A percentile compares a stretch with the other conserved stretches of the same genome.
phyloP scores from a whole-genome alignment of 2,797 vertebrate genomes.

The Adrianichthys oophorus region DNA sequence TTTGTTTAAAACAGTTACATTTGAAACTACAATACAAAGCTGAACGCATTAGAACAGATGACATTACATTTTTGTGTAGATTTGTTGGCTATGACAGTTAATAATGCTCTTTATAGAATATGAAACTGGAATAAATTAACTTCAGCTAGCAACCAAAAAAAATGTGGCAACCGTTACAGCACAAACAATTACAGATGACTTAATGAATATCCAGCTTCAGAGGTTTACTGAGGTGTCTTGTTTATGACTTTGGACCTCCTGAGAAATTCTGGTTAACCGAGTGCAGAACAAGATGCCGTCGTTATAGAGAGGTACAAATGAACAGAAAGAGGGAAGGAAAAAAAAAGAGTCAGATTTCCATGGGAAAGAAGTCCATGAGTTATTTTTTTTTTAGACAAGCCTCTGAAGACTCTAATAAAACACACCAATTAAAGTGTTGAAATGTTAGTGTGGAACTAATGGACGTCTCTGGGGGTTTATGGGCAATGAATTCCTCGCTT shows the following conservation, averaged over 20 bases:
- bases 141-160: too few species aligned
- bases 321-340: constrained; percentile 34
- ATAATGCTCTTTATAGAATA: too few species aligned
- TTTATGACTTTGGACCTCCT: neutral
- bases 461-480: constrained; percentile 16
- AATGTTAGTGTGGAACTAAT: constrained; percentile 31
- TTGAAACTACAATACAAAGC: too few species aligned
- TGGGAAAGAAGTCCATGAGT: constrained; percentile 66
- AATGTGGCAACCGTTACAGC: too few species aligned
- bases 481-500: neutral
- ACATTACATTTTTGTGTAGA: too few species aligned
- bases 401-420: constrained; percentile 30
- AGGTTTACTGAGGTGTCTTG: neutral
- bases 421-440: constrained; percentile 37
- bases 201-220: too few species aligned
- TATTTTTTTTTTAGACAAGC: constrained; percentile 29
- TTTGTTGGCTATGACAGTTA: too few species aligned
- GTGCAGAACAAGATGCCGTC: too few species aligned
- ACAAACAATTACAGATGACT: too few species aligned
- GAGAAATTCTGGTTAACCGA: neutral
- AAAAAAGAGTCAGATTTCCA: constrained; percentile 63
- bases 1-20: too few species aligned
- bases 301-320: constrained; percentile 15
- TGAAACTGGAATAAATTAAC: too few species aligned
- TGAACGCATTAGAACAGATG: too few species aligned